These are phyloP conservation scores for Heterotilapia buettikoferi DNA, from an alignment of 2,113 vertebrate genomes.

Conservation along the genomic window DNA sequence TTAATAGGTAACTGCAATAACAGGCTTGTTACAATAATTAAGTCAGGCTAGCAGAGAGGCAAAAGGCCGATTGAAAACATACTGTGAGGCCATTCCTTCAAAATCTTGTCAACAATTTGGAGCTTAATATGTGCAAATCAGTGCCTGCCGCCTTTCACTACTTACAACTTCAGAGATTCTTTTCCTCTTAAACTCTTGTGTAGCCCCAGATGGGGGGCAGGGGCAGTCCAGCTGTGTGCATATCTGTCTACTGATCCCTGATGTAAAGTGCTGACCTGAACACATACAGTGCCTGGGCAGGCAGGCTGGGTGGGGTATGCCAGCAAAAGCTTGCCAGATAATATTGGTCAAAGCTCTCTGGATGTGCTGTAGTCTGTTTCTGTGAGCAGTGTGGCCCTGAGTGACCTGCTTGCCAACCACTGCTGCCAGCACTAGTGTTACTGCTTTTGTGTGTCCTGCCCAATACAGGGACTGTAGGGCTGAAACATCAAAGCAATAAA, in stretches of 20 bases:
- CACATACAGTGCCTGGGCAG: slow-evolving; percentile 18
- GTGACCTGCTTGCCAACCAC: not conserved
- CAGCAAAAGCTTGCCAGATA: slow-evolving; percentile 51
- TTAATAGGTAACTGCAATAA: not conserved
- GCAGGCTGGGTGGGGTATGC: not conserved
- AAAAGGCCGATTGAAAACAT: slow-evolving; percentile 19
- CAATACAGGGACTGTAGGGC: not conserved
- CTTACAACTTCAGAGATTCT: slow-evolving; percentile 53
- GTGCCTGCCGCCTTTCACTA: slow-evolving; percentile 35
- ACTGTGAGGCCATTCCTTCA: slow-evolving; percentile 16
- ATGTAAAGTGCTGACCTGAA: slow-evolving; percentile 59
- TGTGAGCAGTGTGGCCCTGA: not conserved
- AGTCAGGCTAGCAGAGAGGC: not conserved
- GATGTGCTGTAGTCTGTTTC: slow-evolving; percentile 11
- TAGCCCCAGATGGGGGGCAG: slow-evolving; percentile 3
- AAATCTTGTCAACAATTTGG: slow-evolving; percentile 4
- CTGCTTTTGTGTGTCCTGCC: not conserved
- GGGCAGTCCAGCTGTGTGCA: slow-evolving; percentile 16
- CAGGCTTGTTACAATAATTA: slow-evolving; percentile 38
- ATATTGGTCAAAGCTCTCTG: slow-evolving; percentile 20
- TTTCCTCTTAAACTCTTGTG: slow-evolving; percentile 19
- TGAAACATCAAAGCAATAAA: not conserved
- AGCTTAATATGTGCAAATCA: slow-evolving; percentile 58
- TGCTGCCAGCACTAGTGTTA: not conserved
- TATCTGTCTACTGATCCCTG: slow-evolving; percentile 54